Base-by-base conservation (phyloP, 2,888 invertebrate genomes). In the Ennomos fuscantarius region DNA sequence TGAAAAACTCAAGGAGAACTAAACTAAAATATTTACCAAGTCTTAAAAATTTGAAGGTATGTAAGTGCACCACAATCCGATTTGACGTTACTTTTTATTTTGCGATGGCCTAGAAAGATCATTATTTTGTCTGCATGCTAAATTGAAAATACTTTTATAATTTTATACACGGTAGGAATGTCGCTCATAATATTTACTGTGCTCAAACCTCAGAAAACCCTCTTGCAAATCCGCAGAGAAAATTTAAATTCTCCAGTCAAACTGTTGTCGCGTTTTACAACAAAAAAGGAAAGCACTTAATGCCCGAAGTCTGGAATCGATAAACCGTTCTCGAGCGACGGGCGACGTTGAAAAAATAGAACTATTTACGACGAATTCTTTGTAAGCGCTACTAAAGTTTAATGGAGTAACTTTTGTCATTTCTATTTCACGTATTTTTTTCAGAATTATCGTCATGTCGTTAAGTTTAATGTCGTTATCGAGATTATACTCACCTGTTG, bases 401-500 rank as follows among this genome's bases (percentile, higher is more conserved):
- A 71, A 73, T 69, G 62, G 64, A 57, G 43, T 62, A 65, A 70
- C 63, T 69, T 71, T 69, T 59, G 56, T 65, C 48, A 55, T 64
- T 52, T 63, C 59, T 69, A 63, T 59, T 64, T 64, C 37, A 46
- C 43, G 42, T 59, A 60, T 58, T 62, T 63, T 45, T 53, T 43
- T 42, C 40, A 40, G 52, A 52, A 43, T 57, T 48, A 48, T 57
- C 51, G 47, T 43, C 51, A 6, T 41, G 45, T 46, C 37, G 36
- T 56, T 42, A 51, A 46, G 52, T 42, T 57, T 51, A 11, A 57
- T 36, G 47, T 44, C 46, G 42, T 56, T 43, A 53, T 60, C 57
- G 35, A 24, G 36, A 53, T 54, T 43, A 51, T 15, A 61, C 68
- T 71, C 69, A 96, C 95, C 94, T 97, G 97, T 88, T 98, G 97